phyloP scores from a whole-genome alignment of 2,113 vertebrate species.

The Pipa parva region DNA sequence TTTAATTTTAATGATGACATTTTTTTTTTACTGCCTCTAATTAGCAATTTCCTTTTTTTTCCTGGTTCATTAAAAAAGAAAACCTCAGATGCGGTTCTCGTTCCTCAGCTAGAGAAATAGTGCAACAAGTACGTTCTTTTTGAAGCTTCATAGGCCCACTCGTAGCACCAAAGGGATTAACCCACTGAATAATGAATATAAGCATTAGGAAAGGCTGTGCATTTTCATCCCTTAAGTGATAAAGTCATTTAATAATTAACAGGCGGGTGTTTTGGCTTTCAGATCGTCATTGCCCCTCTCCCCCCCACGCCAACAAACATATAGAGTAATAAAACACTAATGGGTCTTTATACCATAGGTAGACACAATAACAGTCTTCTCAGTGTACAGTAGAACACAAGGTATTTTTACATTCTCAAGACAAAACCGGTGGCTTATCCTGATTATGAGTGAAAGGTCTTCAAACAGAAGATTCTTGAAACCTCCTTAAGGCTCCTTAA shows the following conservation, averaged over 20 bases:
- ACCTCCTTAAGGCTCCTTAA: conserved; percentile 32
- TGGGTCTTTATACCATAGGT: not conserved
- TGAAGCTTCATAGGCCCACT: not conserved
- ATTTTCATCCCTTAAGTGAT: conserved; percentile 29
- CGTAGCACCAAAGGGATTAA: not conserved
- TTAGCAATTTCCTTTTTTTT: too few relatives aligned
- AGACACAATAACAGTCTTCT: not conserved
- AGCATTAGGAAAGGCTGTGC: conserved; percentile 11
- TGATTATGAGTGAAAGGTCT: conserved; percentile 9
- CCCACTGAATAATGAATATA: conserved; percentile 17
- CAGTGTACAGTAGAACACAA: not conserved
- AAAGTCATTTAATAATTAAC: conserved; percentile 25
- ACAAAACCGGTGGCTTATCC: not conserved
- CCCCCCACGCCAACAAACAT: not conserved
- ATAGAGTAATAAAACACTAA: not conserved
- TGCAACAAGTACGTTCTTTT: not conserved
- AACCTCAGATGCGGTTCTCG: too few relatives aligned
- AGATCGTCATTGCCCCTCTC: too few relatives aligned
- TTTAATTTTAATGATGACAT: too few relatives aligned
- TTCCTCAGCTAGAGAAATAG: too few relatives aligned
- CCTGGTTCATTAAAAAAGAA: too few relatives aligned
- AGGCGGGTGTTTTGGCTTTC: not conserved
- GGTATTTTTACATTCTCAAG: not conserved
- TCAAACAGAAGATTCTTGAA: conserved; percentile 5
- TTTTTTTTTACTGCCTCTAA: too few relatives aligned